Conservation (phyloP, 2,888 invertebrate species). For the Lepidocyrtinus sp. region DNA sequence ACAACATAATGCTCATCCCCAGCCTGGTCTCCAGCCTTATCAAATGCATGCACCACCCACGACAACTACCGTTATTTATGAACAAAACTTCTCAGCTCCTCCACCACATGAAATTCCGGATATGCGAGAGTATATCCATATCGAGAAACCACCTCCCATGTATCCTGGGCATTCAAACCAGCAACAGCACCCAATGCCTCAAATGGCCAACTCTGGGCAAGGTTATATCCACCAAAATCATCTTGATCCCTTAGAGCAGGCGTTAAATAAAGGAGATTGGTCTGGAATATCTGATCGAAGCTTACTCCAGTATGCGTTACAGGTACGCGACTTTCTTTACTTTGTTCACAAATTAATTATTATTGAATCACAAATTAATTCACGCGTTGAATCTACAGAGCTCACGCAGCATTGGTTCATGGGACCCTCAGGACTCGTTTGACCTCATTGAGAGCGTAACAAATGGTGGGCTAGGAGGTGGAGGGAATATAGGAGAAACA, state of each 20-base stretch:
- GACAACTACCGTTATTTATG: conserved; percentile 66
- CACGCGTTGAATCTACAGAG: conserved; percentile 51
- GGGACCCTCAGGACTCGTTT: conserved; percentile 70
- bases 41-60: conserved; percentile 65
- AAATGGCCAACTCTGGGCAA: conserved; percentile 58
- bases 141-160: conserved; percentile 70
- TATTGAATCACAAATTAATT: not conserved
- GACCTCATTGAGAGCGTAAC: conserved; percentile 69
- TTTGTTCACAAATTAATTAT: not conserved
- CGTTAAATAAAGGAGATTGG: conserved; percentile 69
- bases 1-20: conserved; percentile 60
- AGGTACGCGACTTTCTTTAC: conserved; percentile 59
- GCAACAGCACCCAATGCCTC: conserved; percentile 62
- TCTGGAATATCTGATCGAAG: conserved; percentile 68
- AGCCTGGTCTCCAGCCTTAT: conserved; percentile 68
- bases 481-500: conserved; percentile 65
- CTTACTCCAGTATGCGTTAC: conserved; percentile 69
- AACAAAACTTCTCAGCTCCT: conserved; percentile 62
- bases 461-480: conserved; percentile 66
- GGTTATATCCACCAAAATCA: conserved; percentile 66
- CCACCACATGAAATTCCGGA: conserved; percentile 68
- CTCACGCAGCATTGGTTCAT: conserved; percentile 67
- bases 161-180: conserved; percentile 67
- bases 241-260: conserved; percentile 69
- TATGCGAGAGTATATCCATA: conserved; percentile 69